Evolutionary conservation across 2,888 invertebrate species (phyloP).

Genomic region (Falcaria lacertinaria): DNA sequence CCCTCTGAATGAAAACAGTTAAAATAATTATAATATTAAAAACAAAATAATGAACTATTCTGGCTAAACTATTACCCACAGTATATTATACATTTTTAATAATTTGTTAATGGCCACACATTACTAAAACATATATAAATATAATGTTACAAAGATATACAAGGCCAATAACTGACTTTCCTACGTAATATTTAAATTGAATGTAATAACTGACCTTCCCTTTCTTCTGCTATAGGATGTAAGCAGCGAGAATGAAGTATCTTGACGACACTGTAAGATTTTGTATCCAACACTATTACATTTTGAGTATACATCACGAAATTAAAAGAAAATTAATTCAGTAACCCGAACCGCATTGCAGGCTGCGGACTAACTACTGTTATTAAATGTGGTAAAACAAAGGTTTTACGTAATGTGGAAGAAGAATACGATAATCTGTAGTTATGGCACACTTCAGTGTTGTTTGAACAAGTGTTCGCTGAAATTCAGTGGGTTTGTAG

Average conservation of each 20-base stretch:
- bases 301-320: constrained; percentile 51
- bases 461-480: constrained; percentile 62
- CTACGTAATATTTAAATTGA: background rate
- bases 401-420: constrained; percentile 3
- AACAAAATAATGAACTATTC: no score
- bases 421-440: constrained; percentile 22
- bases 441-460: constrained; percentile 53
- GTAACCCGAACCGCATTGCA: background rate
- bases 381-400: constrained; percentile 2
- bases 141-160: no score
- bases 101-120: no score
- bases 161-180: background rate
- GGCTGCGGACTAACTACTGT: background rate
- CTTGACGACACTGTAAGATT: constrained; percentile 58
- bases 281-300: constrained; percentile 52
- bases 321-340: background rate
- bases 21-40: no score
- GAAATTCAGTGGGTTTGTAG: constrained; percentile 44
- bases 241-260: constrained; percentile 61
- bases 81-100: no score
- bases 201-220: constrained; percentile 36
- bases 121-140: no score
- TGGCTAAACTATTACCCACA: no score
- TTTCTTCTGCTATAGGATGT: constrained; percentile 62
- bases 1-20: no score